phyloP scores from a whole-genome alignment of 2,113 vertebrate species.

The Rhegmatorhina hoffmannsi region DNA sequence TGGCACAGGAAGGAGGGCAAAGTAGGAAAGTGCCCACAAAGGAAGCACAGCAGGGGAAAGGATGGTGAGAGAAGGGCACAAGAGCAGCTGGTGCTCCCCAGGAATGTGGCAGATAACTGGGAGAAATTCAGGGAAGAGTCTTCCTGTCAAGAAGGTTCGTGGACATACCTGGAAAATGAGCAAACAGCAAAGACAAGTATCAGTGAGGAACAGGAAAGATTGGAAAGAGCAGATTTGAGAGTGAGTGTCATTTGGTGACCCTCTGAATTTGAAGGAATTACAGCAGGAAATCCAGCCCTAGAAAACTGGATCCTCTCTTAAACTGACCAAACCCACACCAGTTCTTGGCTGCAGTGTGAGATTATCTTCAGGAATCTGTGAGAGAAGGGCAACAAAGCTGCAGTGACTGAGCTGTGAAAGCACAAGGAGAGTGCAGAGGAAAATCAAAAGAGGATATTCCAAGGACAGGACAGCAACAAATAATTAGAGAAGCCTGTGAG shows the following conservation, averaged over 20 bases:
- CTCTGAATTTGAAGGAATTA: background rate
- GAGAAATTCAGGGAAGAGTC: background rate
- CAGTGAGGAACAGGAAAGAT: accelerated
- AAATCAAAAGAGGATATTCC: background rate
- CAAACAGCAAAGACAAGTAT: background rate
- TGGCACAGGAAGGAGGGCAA: accelerated
- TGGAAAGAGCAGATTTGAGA: background rate
- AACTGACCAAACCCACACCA: background rate
- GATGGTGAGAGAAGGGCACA: background rate
- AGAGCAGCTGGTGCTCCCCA: background rate
- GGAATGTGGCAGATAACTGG: background rate
- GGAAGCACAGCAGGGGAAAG: accelerated
- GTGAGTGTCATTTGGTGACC: accelerated
- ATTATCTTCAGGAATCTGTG: background rate
- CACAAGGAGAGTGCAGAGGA: background rate
- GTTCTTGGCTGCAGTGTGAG: background rate
- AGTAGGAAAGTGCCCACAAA: background rate
- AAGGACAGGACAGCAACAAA: background rate
- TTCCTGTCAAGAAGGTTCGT: background rate
- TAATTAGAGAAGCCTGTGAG: background rate
- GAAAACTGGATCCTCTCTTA: background rate
- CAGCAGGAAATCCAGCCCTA: background rate
- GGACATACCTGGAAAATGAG: background rate
- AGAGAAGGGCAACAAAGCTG: background rate
- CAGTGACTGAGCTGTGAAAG: background rate